Evolutionary conservation across 2,797 vertebrate genomes (phyloP), one percentile per base, ranked within the genome.

Genomic region (Esox lucius): DNA sequence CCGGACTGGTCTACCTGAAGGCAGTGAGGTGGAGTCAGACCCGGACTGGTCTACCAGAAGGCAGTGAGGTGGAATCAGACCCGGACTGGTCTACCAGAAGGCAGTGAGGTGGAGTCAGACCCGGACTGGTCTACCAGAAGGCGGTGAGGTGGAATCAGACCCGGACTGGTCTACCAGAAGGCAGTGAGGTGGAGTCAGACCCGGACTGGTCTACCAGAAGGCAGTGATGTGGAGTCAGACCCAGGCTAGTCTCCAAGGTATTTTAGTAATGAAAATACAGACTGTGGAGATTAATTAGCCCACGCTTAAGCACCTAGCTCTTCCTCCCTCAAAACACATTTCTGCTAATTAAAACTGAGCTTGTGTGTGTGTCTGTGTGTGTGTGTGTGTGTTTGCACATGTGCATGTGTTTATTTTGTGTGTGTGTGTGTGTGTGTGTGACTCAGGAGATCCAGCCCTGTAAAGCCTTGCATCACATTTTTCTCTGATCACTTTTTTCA

Each of bases 241-340:
- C 80, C 56, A 75, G 48, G 70, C 71, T 66, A 73, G 70, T 81
- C 83, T 84, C 82, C 6, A 42, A 76, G 72, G 78, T 75, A 69
- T 65, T 82, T 79, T 19, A 65, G 65, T 80, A 74, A 72, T 48
- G 74, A 83, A 87, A 86, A 87, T 74, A 78, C 78, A 81, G 78
- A 86, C 87, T 77, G 76, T 73, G 48, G 75, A 87, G 82, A 87
- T 85, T 85, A 86, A 90, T 88, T 87, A 88, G 78, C 75, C 77
- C 72, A 78, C n/a, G 53, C 71, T 81, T 87, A 83, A 68, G 28
- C 75, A 75, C 80, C 83, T 86, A 84, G 75, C 81, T 70, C 78
- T 68, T 76, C 71, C 85, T 76, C 82, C 71, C 79, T 68, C 75
- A 70, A 59, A 68, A 61, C 15, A 82, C 84, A 81, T 77, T 73